These are phyloP conservation scores for Sebastes diploproa DNA, from an alignment of 2,797 vertebrate genomes.

Conservation along the genomic window DNA sequence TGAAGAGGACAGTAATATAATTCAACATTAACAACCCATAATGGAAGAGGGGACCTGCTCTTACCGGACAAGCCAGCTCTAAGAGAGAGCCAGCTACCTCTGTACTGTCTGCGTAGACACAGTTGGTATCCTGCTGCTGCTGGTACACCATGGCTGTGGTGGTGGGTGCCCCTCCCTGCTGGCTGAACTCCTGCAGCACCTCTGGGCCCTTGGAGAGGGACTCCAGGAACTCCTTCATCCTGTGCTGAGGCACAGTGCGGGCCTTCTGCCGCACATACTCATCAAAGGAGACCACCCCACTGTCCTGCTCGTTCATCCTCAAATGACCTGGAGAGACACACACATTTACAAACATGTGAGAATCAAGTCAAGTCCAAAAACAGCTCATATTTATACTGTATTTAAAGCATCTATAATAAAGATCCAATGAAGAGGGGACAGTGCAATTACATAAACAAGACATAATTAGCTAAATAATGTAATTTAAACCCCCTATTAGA, in stretches of 20 bases:
- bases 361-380: background rate
- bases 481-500: background rate
- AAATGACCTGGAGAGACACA: slow-evolving; percentile 38
- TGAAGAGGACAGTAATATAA: background rate
- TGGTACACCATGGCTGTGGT: slow-evolving; percentile 97
- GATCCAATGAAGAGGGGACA: background rate
- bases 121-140: slow-evolving; percentile 94
- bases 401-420: background rate
- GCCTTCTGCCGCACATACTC: slow-evolving; percentile 99
- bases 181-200: slow-evolving; percentile 95
- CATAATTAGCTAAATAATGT: background rate
- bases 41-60: background rate
- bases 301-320: slow-evolving; percentile 99
- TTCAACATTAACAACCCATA: background rate
- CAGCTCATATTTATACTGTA: background rate
- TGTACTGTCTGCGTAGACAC: slow-evolving; percentile 98
- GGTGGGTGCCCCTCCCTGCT: slow-evolving; percentile 82
- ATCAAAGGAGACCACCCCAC: slow-evolving; percentile 97
- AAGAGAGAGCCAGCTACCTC: slow-evolving; percentile 98
- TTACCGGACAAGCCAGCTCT: slow-evolving; percentile 98
- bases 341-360: background rate
- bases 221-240: slow-evolving; percentile 99
- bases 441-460: background rate
- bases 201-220: slow-evolving; percentile 95
- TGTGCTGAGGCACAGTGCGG: slow-evolving; percentile 96